Evolutionary conservation across 2,797 vertebrate genomes (phyloP), one percentile per base, ranked within the genome.

Genomic region (Xiphophorus birchmanni): DNA sequence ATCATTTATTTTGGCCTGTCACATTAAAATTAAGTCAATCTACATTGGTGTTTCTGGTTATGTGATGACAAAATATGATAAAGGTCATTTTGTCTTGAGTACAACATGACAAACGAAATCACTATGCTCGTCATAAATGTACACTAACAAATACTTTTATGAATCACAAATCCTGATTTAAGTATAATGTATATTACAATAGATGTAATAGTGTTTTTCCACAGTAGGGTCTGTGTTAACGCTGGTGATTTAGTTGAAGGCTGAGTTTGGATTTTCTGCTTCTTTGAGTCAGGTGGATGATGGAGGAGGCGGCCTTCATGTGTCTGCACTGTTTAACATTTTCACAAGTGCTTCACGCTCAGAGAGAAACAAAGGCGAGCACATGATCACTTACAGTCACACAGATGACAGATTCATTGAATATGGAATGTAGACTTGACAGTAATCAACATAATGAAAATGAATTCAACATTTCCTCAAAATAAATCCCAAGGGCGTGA

Each of bases 241-340:
- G 77, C 52, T 12, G 50, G 60, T 83, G 84, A 90, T 92, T 88
- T 85, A 90, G 81, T 75, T 29, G 87, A 88, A 35, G 23, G 78
- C 80, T 78, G 76, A 87, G 86, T 92, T 87, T 90, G 79, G 89
- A 72, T 60, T 84, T 81, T 86, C 73, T 29, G 80, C 73, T 76
- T 37, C 73, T 58, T 29, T 1, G 1, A 78, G 79, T 75, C 74
- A 44, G 63, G 85, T 80, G 85, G 84, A 86, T 90, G 88, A 93
- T 89, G 78, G 80, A 93, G 83, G 86, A 89, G 88, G 74, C 54
- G 84, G 87, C 85, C 78, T 86, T 80, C 56, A 77, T 80, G 80
- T 75, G 83, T 90, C 87, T 88, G 81, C 67, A 80, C 83, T 93
- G 89, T 92, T 92, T 93, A 90, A 85, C 83, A 91, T 87, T 86